phyloP scores from a whole-genome alignment of 1,140 invertebrate genomes.

The Dendroctonus ponderosae region DNA sequence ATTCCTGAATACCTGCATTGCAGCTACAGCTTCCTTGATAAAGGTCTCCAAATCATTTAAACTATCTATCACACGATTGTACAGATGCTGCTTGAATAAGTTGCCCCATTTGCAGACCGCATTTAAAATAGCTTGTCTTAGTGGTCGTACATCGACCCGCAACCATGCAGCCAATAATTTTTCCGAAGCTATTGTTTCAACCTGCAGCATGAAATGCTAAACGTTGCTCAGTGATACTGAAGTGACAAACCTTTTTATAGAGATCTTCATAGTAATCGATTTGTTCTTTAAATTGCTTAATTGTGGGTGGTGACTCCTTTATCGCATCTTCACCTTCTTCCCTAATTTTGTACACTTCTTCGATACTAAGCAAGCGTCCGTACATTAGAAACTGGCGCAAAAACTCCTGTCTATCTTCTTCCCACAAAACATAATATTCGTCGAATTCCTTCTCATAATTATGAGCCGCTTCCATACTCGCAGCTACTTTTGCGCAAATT shows the following conservation, averaged over 20 bases:
- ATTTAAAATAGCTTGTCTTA: constrained; percentile 86
- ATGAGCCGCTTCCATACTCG: constrained; percentile 55
- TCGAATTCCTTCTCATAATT: constrained; percentile 72
- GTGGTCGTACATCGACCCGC: constrained; percentile 78
- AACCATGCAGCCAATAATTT: constrained; percentile 46
- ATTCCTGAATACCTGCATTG: constrained; percentile 48
- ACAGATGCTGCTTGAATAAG: constrained; percentile 93
- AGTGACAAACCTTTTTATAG: constrained; percentile 63
- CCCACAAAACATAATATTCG: constrained; percentile 84
- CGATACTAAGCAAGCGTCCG: constrained; percentile 74
- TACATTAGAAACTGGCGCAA: constrained; percentile 81
- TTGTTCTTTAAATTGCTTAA: constrained; percentile 89
- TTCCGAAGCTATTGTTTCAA: constrained; percentile 42
- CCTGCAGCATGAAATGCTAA: constrained; percentile 39
- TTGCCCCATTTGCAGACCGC: constrained; percentile 91
- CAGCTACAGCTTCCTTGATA: constrained; percentile 57
- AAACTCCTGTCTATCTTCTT: constrained; percentile 78
- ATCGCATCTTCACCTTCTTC: constrained; percentile 58
- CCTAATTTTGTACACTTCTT: constrained; percentile 79
- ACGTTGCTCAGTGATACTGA: neutral
- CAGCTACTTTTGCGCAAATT: constrained; percentile 31
- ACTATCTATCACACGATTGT: constrained; percentile 79
- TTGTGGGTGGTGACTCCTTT: constrained; percentile 64
- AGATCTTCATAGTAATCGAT: constrained; percentile 89
- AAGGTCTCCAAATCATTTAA: constrained; percentile 61